Conservation (phyloP, 53 echinoderm and acorn worm species). For the Holothuria scabra region DNA sequence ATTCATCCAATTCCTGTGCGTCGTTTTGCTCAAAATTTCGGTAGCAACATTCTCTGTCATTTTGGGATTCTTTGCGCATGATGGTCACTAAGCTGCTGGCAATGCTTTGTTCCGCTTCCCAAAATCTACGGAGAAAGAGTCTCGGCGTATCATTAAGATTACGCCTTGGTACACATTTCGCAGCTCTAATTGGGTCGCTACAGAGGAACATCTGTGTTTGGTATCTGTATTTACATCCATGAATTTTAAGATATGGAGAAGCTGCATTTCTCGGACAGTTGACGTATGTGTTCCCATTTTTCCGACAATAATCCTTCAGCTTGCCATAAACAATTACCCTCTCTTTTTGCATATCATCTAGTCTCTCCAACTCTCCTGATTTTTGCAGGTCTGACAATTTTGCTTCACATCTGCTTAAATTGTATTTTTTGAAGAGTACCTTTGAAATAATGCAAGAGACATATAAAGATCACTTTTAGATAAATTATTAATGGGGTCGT, state of each 20-base stretch:
- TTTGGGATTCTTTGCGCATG: neutral
- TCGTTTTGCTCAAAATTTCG: neutral
- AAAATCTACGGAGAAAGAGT: conserved; percentile 40
- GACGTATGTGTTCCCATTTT: conserved; percentile 51
- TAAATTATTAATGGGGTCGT: no score
- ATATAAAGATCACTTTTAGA: no score
- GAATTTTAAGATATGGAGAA: neutral
- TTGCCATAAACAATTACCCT: conserved; percentile 47
- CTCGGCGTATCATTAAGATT: neutral
- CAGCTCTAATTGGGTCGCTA: neutral
- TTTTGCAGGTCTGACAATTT: neutral
- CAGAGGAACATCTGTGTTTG: conserved; percentile 35
- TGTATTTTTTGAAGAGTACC: conserved; percentile 26
- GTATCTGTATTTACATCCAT: neutral
- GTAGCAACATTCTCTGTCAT: neutral
- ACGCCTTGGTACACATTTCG: neutral
- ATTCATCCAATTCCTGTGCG: conserved; percentile 27
- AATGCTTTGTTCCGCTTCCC: conserved; percentile 46
- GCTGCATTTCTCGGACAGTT: neutral
- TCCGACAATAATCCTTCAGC: conserved; percentile 21
- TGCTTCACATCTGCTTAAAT: conserved; percentile 32
- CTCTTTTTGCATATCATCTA: conserved; percentile 2
- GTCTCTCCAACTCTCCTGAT: neutral
- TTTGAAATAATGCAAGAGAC: no score
- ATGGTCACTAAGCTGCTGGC: conserved; percentile 22